Evolutionary conservation across 2,888 invertebrate species (phyloP).

Genomic region (Lasioglossum calceatum): DNA sequence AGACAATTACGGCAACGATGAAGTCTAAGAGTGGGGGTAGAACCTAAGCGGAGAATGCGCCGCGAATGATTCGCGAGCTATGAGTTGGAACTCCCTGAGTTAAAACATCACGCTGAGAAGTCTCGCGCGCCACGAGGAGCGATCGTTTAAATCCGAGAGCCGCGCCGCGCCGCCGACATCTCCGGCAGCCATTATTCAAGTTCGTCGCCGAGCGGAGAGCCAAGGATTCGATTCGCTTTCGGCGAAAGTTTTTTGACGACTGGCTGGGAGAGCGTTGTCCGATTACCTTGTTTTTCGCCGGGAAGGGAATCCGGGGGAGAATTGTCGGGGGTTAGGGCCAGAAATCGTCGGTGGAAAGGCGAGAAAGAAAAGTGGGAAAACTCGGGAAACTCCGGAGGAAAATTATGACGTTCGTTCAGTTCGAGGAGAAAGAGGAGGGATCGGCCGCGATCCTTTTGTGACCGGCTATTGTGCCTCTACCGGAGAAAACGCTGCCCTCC

Average conservation of each 20-base stretch:
- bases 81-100: background rate
- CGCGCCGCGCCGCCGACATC: background rate
- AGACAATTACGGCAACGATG: background rate
- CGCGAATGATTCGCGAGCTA: too few species aligned
- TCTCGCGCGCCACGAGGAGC: background rate
- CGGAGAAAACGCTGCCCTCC: constrained; percentile 47
- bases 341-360: background rate
- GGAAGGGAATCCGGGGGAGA: background rate
- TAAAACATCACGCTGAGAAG: background rate
- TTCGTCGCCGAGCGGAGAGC: background rate
- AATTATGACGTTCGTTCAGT: constrained; percentile 67
- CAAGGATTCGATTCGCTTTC: background rate
- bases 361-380: constrained; percentile 50
- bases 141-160: background rate
- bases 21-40: too few species aligned
- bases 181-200: background rate
- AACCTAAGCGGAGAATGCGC: too few species aligned
- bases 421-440: constrained; percentile 36
- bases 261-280: background rate
- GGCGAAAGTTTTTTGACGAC: constrained; percentile 26
- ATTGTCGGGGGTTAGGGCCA: background rate
- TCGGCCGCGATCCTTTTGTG: constrained; percentile 67
- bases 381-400: constrained; percentile 54
- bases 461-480: constrained; percentile 68
- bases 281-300: constrained; percentile 47